These are phyloP conservation scores for Noctua pronuba DNA, from an alignment of 2,888 invertebrate genomes.

Conservation along the genomic window DNA sequence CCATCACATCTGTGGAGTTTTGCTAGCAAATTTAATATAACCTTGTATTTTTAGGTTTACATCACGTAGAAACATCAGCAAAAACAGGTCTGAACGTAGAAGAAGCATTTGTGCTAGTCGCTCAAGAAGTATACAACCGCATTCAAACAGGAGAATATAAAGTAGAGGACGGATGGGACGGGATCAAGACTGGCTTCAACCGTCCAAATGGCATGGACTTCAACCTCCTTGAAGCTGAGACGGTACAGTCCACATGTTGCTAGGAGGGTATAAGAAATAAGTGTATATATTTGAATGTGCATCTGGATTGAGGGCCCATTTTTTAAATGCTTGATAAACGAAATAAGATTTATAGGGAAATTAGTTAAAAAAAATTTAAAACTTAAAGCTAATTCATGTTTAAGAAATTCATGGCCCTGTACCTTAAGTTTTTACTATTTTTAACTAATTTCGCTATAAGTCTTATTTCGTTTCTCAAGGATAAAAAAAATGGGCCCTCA, in stretches of 20 bases:
- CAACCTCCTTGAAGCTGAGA: constrained; percentile 96
- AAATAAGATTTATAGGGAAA: no score
- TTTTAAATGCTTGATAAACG: no score
- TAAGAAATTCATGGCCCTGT: no score
- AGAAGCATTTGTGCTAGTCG: constrained; percentile 97
- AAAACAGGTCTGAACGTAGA: constrained; percentile 98
- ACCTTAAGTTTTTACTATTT: no score
- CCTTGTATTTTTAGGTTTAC: constrained; percentile 88
- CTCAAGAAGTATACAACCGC: constrained; percentile 97
- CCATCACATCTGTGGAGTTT: no score
- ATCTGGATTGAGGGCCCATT: no score
- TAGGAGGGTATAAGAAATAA: constrained; percentile 76
- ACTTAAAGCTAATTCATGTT: no score
- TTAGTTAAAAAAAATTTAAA: no score
- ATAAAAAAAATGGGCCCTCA: no score
- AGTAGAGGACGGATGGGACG: constrained; percentile 99
- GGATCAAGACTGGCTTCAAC: constrained; percentile 97
- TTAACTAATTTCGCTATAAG: no score
- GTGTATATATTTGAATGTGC: constrained; percentile 67
- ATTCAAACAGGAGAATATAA: constrained; percentile 98
- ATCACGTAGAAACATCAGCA: constrained; percentile 99
- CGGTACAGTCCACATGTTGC: constrained; percentile 97
- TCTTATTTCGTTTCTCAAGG: no score
- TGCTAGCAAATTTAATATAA: neutral
- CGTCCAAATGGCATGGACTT: constrained; percentile 95